Base-by-base conservation (phyloP, 2,113 vertebrate species). In the Jacana jacana region DNA sequence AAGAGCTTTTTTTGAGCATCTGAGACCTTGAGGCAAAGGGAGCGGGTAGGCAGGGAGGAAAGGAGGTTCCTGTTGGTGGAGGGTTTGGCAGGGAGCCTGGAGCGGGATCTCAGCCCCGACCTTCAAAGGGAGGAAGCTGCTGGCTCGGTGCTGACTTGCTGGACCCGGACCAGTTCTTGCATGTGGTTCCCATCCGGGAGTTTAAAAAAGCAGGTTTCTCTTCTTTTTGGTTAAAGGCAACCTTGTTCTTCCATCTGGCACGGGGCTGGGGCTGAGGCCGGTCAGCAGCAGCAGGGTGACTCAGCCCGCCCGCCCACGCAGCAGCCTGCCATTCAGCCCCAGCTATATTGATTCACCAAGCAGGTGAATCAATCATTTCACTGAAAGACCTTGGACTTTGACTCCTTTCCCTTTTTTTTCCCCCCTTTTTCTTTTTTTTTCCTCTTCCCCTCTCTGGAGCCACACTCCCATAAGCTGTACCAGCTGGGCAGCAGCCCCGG, bases 381-480 rank as follows among this genome's bases (percentile, higher is more conserved):
- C 68, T 48, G 61, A 44, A 73, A 33, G 61, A 68, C 76, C 51
- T 89, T 75, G 76, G 37, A 89, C 68, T n/a, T 79, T 66, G 25
- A 25, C n/a, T 31, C 10, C 46, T 70, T 85, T 35, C 17, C 28
- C 13, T 28, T 39, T 39, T 18, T 24, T 25, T 20, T 30, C 9
- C 40, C 30, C 28, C 20, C 9, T 1, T 7, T 17, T 16, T 6
- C 27, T 61, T 60, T n/a, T 18, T 23, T 17, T 6, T 1, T 8
- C 24, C 24, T 17, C 15, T 46, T 25, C 11, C 23, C 42, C 51
- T 76, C 33, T 23, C 44, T 18, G 69, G 10, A 66, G 23, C 58
- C 2, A 0, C 16, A 4, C 33, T 55, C 49, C 0, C 4, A 1
- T 0, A 6, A 20, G 39, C 0, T 3, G 31, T 39, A 1, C 24